These are phyloP conservation scores for Gopherus evgoodei DNA, from an alignment of 2,113 vertebrate species.

Conservation along the genomic window DNA sequence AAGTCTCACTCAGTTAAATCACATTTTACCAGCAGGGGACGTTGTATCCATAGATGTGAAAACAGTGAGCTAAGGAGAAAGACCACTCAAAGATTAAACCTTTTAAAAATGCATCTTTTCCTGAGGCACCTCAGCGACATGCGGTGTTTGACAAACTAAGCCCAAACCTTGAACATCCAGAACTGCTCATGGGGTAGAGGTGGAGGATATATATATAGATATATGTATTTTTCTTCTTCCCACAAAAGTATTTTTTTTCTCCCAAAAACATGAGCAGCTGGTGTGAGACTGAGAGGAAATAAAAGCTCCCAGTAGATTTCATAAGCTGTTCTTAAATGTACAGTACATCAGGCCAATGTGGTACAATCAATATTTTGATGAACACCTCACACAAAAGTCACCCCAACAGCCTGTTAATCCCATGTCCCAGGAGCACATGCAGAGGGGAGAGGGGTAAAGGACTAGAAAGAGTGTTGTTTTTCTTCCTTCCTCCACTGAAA, in stretches of 20 bases:
- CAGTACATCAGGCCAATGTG: not conserved
- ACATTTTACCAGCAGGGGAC: conserved; percentile 61
- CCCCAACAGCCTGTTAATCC: not conserved
- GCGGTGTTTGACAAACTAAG: not conserved
- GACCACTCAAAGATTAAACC: accelerated
- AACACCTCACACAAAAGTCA: not conserved
- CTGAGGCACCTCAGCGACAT: not conserved
- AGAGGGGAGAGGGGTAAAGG: accelerated
- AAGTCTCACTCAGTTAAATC: not conserved
- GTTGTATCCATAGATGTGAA: conserved; percentile 44
- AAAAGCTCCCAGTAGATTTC: not conserved
- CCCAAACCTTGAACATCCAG: not conserved
- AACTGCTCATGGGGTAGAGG: not conserved
- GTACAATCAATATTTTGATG: not conserved
- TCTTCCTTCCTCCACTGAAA: not conserved
- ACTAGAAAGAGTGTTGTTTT: not conserved
- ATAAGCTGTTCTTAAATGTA: not conserved
- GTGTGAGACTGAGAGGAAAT: not conserved
- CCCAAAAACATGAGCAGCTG: accelerated
- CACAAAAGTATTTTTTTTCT: not conserved
- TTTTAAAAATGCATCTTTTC: not conserved
- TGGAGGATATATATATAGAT: not conserved
- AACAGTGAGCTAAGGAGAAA: not conserved
- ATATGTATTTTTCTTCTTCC: not conserved
- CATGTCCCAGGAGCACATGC: not conserved